Evolutionary conservation across 2,797 vertebrate genomes (phyloP).

Genomic region (Gadopsis bispinosus): DNA sequence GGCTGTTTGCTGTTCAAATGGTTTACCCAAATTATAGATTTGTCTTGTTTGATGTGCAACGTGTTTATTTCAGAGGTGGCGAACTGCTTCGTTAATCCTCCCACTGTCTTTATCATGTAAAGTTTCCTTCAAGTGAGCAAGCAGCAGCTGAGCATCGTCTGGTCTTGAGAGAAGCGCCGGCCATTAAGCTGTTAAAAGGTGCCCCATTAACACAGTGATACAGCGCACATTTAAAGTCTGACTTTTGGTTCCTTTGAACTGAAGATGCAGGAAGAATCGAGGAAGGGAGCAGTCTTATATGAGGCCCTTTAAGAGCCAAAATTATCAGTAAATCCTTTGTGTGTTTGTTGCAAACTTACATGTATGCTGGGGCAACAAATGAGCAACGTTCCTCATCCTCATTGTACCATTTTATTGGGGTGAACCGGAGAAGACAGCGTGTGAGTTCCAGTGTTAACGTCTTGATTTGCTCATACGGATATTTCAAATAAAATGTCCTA

Average conservation of each 20-base stretch:
- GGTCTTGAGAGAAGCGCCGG: slow-evolving; percentile 31
- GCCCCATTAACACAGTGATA: slow-evolving; percentile 52
- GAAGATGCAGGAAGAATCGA: slow-evolving; percentile 1
- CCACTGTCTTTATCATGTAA: slow-evolving; percentile 76
- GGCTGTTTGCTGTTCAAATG: slow-evolving; percentile 64
- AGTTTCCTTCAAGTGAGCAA: slow-evolving; percentile 42
- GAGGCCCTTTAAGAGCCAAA: background rate
- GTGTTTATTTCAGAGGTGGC: slow-evolving; percentile 70
- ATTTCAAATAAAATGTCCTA: background rate
- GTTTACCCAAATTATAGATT: slow-evolving; percentile 64
- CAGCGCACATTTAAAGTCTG: slow-evolving; percentile 34
- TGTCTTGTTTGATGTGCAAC: slow-evolving; percentile 68
- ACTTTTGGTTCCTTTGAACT: slow-evolving; percentile 59
- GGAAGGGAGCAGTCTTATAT: slow-evolving; percentile 33
- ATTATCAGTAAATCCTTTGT: slow-evolving; percentile 10
- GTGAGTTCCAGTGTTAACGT: background rate
- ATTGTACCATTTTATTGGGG: background rate
- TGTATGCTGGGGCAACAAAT: slow-evolving; percentile 19
- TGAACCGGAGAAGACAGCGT: background rate
- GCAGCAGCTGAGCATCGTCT: slow-evolving; percentile 64
- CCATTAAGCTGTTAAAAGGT: slow-evolving; percentile 42
- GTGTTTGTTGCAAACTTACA: background rate
- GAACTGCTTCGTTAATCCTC: slow-evolving; percentile 53
- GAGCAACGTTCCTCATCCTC: no score
- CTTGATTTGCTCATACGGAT: background rate